Evolutionary conservation across 1,140 invertebrate genomes (phyloP).

Genomic region (Hormaphis cornu): DNA sequence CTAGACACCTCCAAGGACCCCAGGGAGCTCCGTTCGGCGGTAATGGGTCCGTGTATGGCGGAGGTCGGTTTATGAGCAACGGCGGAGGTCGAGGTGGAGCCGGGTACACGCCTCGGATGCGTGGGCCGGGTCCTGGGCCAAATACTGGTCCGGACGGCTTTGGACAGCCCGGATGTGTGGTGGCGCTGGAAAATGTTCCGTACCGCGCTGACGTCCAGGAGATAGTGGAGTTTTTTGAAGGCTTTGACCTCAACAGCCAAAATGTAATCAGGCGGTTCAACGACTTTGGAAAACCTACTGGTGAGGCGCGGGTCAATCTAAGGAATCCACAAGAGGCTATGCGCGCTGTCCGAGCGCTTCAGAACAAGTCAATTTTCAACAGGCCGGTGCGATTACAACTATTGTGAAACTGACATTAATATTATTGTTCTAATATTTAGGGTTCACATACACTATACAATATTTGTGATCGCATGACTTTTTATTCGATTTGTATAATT

Average conservation of each 20-base stretch:
- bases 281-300: constrained; percentile 72
- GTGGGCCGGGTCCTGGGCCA: not conserved
- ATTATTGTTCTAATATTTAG: too few relatives aligned
- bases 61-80: not conserved
- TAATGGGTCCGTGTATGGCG: not conserved
- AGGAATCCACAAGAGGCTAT: constrained; percentile 61
- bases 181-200: constrained; percentile 75
- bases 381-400: constrained; percentile 32
- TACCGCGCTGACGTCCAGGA: constrained; percentile 76
- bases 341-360: constrained; percentile 55
- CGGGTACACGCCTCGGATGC: not conserved
- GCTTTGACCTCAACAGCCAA: constrained; percentile 61
- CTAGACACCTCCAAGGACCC: not conserved
- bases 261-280: constrained; percentile 75
- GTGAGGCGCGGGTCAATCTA: constrained; percentile 80
- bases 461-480: too few relatives aligned
- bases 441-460: too few relatives aligned
- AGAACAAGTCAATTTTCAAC: constrained; percentile 40
- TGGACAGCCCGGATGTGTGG: constrained; percentile 67
- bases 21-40: not conserved
- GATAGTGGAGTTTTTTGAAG: constrained; percentile 74
- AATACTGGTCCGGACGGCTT: constrained; percentile 49
- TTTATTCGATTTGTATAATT: too few relatives aligned
- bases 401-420: not conserved
- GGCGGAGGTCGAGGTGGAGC: not conserved